A percentile compares a stretch with the other conserved stretches of the same genome.
Conservation (phyloP, 2,113 vertebrate genomes). For the Zeus faber region DNA sequence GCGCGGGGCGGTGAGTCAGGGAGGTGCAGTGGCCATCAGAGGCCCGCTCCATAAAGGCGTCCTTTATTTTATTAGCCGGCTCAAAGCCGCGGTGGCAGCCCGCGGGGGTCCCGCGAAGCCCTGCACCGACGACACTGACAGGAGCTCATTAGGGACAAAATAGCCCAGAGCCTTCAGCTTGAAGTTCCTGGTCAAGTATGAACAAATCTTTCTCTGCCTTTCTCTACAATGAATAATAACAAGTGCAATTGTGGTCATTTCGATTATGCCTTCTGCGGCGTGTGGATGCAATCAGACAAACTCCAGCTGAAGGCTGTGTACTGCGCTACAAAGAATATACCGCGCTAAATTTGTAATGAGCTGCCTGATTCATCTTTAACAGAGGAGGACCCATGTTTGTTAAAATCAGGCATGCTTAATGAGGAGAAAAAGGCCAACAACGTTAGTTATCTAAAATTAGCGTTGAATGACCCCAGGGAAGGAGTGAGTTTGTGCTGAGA, state of each 20-base stretch:
- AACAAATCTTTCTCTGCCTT: neutral
- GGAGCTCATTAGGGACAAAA: neutral
- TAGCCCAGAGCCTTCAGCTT: neutral
- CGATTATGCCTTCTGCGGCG: neutral
- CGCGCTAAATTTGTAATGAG: conserved; percentile 47
- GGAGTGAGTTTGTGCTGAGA: conserved; percentile 34
- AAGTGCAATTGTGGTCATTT: neutral
- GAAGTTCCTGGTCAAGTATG: neutral
- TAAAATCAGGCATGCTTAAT: conserved; percentile 34
- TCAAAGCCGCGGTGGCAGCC: neutral
- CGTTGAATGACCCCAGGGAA: conserved; percentile 28
- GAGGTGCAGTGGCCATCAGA: neutral
- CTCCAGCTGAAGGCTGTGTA: conserved; percentile 19
- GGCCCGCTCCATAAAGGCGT: neutral
- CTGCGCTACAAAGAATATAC: conserved; percentile 29
- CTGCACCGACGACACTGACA: neutral
- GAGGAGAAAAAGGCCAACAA: conserved; percentile 44
- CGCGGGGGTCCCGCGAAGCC: neutral
- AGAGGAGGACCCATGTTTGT: conserved; percentile 21
- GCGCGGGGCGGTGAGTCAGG: neutral
- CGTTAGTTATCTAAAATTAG: conserved; percentile 58
- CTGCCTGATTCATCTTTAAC: conserved; percentile 33
- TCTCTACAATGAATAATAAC: too few relatives aligned
- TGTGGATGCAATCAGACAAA: conserved; percentile 15
- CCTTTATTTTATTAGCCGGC: neutral